Evolutionary conservation across 2,888 invertebrate genomes (phyloP), one percentile per base, ranked within the genome.

Genomic region (Bibio marci): DNA sequence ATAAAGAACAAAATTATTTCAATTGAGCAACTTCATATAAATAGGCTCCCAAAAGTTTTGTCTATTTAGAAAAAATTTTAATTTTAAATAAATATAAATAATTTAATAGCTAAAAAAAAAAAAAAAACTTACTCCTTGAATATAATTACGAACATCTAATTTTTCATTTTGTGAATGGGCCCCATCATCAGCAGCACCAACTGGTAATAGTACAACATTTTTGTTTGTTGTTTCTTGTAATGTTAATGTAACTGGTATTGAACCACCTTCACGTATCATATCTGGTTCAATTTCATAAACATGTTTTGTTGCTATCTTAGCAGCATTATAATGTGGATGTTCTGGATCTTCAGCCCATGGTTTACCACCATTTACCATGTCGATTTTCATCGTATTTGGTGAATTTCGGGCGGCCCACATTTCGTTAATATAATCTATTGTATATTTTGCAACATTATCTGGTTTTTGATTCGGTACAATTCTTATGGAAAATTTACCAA

Each of bases 91-190:
- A 14, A 35, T 40, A 32, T 14, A 35, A 13, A 12, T 15, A 15
- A 35, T 41, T 38, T 40, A 35, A 42, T 25, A 30, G 14, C 4
- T 12, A 37, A 8, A 12, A 30, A n/a, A n/a, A 22, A 22, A 22
- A 22, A 15, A 31, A 22, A 36, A 14, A 49, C 76, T 71, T 62
- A 88, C 92, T 52, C 95, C 95, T 63, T 90, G 78, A 48, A 95
- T 83, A 53, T 94, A 95, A 65, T 95, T 95, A 46, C 75, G 71
- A 43, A 83, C 66, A 65, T 95, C 80, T 49, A 98, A 70, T 62
- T 98, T 98, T 66, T 98, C 97, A 66, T 98, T 97, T 66, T 97
- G 91, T 12, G 94, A 94, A 67, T 98, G 98, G 43, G 97, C 95
- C 50, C 95, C 95, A 63, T 98, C 98, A 63, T 97, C 95, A 41